Evolutionary conservation across 2,113 vertebrate species (phyloP), one percentile per base, ranked within the genome.

Genomic region (Dicerorhinus sumatrensis): DNA sequence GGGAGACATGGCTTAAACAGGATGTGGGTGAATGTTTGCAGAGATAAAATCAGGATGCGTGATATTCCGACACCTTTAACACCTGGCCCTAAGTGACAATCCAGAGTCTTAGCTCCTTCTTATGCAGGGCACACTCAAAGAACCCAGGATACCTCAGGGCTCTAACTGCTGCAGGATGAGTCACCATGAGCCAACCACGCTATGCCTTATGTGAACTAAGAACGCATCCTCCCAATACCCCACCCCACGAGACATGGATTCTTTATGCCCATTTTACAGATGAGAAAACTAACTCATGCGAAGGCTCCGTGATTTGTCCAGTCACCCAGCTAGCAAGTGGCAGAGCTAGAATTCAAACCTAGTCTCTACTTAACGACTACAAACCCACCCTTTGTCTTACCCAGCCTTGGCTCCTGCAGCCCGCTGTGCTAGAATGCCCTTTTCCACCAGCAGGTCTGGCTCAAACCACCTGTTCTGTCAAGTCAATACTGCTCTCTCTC

Each of bases 81-180:
- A 42, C 13, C 21, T 2, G 8, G 76, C 8, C 21, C 0, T 11
- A 70, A 7, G 33, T 31, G 91, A 16, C 46, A 33, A 11, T 46
- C 56, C 60, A 58, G 2, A 67, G 63, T 23, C 73, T 94, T 2
- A 6, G 80, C 14, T 46, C 9, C n/a, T 72, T n/a, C 46, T 83
- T 6, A 23, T 0, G 1, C 0, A 29, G 0, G 29, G 21, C 21
- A 31, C 48, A 36, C 6, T 14, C 36, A 25, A 42, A 67, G 72
- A 54, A 75, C 29, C 5, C 1, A 0, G 51, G 11, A 13, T 3
- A 31, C 10, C 48, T 17, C 29, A 1, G 60, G 25, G 11, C 3
- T 46, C 8, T 63, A 2, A 39, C 4, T 14, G 46, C 12, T 51
- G 21, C 76, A 29, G 48, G 23, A 39, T 29, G 7, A 36, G 16